Percentiles rank a stretch among this genome's conserved stretches.
Conservation (phyloP, 2,888 invertebrate species). For the Camponotus fellah region DNA sequence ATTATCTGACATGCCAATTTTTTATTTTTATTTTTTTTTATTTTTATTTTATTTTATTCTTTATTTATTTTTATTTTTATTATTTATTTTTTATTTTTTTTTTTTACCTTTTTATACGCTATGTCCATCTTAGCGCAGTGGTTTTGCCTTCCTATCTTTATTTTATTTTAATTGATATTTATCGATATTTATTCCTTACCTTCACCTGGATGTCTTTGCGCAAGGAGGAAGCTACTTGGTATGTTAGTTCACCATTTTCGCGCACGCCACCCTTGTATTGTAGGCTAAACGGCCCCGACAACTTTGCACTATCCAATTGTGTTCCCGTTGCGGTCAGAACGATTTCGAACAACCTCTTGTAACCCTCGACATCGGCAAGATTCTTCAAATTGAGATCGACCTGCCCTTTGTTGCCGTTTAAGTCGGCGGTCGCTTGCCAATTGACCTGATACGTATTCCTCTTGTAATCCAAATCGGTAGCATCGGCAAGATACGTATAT, state of each 20-base stretch:
- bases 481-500: conserved; percentile 81
- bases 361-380: conserved; percentile 74
- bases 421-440: conserved; percentile 85
- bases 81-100: too few relatives aligned
- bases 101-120: too few relatives aligned
- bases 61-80: too few relatives aligned
- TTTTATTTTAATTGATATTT: too few relatives aligned
- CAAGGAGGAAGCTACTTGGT: conserved; percentile 61
- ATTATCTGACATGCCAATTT: too few relatives aligned
- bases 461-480: conserved; percentile 86
- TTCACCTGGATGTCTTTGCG: conserved; percentile 76
- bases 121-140: too few relatives aligned
- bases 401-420: conserved; percentile 86
- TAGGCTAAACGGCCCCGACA: conserved; percentile 72
- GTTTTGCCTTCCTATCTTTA: too few relatives aligned
- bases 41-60: too few relatives aligned
- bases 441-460: conserved; percentile 84
- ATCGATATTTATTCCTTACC: conserved; percentile 66
- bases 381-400: conserved; percentile 84
- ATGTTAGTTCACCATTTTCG: conserved; percentile 48
- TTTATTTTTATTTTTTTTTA: too few relatives aligned
- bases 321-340: conserved; percentile 73
- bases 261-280: conserved; percentile 65
- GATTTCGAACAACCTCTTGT: conserved; percentile 76
- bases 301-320: background rate